These are phyloP conservation scores for Drosophila yooni DNA, from an alignment of 2,888 invertebrate species.

Conservation along the genomic window DNA sequence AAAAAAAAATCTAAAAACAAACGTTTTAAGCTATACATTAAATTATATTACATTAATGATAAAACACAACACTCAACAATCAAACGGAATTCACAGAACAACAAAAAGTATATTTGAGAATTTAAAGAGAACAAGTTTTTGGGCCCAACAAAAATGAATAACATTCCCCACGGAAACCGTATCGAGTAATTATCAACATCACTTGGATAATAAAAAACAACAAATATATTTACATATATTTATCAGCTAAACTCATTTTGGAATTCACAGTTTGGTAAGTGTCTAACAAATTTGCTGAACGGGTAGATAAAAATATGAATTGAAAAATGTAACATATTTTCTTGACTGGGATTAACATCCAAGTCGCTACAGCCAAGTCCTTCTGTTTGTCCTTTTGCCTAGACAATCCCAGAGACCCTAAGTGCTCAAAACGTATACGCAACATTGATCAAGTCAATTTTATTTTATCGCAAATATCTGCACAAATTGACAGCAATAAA, in stretches of 20 bases:
- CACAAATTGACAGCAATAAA: background rate
- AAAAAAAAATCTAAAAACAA: slow-evolving; percentile 27
- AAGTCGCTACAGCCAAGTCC: background rate
- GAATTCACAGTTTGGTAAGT: slow-evolving; percentile 44
- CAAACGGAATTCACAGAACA: slow-evolving; percentile 15
- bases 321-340: background rate
- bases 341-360: background rate
- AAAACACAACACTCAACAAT: slow-evolving; percentile 34
- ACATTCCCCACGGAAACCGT: slow-evolving; percentile 32
- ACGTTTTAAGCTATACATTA: slow-evolving; percentile 66
- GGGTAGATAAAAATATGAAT: background rate
- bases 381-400: background rate
- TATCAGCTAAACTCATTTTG: slow-evolving; percentile 23
- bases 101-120: slow-evolving; percentile 58
- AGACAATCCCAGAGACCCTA: background rate
- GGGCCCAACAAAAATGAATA: slow-evolving; percentile 43
- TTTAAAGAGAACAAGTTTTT: slow-evolving; percentile 54
- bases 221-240: background rate
- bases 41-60: slow-evolving; percentile 64
- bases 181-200: slow-evolving; percentile 9
- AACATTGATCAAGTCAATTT: background rate
- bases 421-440: background rate
- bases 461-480: background rate
- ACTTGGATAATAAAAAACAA: slow-evolving; percentile 24
- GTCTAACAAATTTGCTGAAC: background rate